Evolutionary conservation across 1,140 invertebrate genomes (phyloP), one percentile per base, ranked within the genome.

Genomic region (Trachelipus rathkii): DNA sequence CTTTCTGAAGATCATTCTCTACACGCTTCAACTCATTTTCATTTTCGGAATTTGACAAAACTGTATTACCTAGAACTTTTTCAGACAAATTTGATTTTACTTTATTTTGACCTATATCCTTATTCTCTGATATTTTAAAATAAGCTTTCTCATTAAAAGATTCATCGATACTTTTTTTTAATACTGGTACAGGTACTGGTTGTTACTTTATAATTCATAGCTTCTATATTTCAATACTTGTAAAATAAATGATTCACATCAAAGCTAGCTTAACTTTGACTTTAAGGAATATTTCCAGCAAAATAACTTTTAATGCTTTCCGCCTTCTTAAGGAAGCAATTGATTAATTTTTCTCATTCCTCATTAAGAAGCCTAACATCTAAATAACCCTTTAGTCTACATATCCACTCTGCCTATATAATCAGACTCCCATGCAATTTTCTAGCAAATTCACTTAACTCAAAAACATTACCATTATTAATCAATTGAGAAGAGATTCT

Each of bases 381-480:
- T 19, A 46, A 23, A 24, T 67, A 4, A 11, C 79, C 79, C 73
- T 45, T 53, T 53, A 81, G 72, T 1, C 79, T 53, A 46, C 46
- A 72, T 19, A 81, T 74, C 79, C 79, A 81, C 44, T 24, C 43
- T 15, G 69, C 77, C n/a, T 60, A 81, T 72, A 60, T 81, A 76
- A 44, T 73, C 46, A 21, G 71, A 45, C 8, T 77, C 72, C 79
- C 79, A 81, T 23, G 68, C 46, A 76, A 81, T 81, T 33, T 53
- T 78, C 21, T 81, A n/a, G 79, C 79, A 77, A 81, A 81, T 45
- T 81, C 77, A 72, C 19, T 33, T 6, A 81, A 72, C 33, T 81
- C 79, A 74, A 70, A 77, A n/a, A 81, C 79, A 7, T 78, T 76
- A 6, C 77, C 79, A 77, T 78, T 78, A 60, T 33, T 71, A 10